Base-by-base conservation (phyloP, 2,113 vertebrate species). In the Pituophis catenifer region DNA sequence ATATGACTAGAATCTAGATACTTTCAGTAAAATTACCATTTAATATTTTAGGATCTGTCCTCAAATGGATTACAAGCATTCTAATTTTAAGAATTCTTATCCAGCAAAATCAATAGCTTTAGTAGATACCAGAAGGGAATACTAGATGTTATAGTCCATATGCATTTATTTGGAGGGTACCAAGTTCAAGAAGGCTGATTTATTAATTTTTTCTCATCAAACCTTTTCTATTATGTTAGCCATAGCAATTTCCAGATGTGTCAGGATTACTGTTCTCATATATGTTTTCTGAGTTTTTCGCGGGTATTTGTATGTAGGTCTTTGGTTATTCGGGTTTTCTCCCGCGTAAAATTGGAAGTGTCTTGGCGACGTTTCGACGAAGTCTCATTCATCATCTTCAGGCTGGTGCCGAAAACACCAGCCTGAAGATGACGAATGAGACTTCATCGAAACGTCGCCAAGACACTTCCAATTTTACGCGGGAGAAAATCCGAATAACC, bases 221-320 rank as follows among this genome's bases (percentile, higher is more conserved):
- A 94, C 94, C 54, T 96, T 97, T 95, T 33, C 81, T 86, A 75
- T 92, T 93, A 70, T 10, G 54, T 94, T 26, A 62, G 9, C 9
- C 9, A 11, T 29, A 62, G 59, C 59, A 62, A 9, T 62, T 62
- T 26, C 24, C 24, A 93, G n/a, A 75, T 95, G 33, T 96, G 93
- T 96, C 3, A 24, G 8, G 24, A 62, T 26, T 62, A 57, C 55
- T 38, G 38, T 38, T 38, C 38, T 38, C 38, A 38, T 38, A 38
- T 38, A 38, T n/a, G n/a, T n/a, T n/a, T n/a, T n/a, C n/a, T n/a
- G n/a, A n/a, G n/a, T n/a, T n/a, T n/a, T n/a, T n/a, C n/a, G n/a
- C n/a, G n/a, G n/a, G n/a, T n/a, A n/a, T n/a, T n/a, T n/a, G n/a
- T n/a, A n/a, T n/a, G n/a, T n/a, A n/a, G n/a, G n/a, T n/a, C n/a